phyloP scores from a whole-genome alignment of 2,888 invertebrate species.

The Brenthis daphne region DNA sequence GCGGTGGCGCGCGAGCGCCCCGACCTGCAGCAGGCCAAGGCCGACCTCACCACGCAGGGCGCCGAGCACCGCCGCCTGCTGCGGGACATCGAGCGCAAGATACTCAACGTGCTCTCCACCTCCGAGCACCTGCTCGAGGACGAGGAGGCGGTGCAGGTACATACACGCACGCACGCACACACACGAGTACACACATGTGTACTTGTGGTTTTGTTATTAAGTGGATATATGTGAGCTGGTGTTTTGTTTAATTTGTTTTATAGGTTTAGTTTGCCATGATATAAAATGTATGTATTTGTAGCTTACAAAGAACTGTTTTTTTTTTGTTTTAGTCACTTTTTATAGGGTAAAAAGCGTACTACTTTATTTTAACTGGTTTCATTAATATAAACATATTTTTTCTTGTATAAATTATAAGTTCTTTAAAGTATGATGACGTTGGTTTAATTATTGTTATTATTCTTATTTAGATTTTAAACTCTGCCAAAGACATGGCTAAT shows the following conservation, averaged over 20 bases:
- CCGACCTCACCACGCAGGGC: constrained; percentile 92
- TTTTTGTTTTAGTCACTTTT: no score
- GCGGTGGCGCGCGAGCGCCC: constrained; percentile 96
- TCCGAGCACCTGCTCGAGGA: constrained; percentile 88
- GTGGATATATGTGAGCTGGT: background rate
- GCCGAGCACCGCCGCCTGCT: constrained; percentile 91
- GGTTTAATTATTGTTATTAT: background rate
- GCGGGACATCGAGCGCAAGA: constrained; percentile 95
- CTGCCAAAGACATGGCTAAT: constrained; percentile 93
- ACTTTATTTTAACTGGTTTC: no score
- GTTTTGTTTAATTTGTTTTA: no score
- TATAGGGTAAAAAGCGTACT: no score
- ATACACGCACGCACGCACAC: no score
- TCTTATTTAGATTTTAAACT: constrained; percentile 86
- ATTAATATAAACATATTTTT: no score
- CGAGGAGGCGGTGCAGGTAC: constrained; percentile 91
- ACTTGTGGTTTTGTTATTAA: background rate
- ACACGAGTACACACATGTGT: no score
- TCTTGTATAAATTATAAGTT: no score
- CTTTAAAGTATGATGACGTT: no score
- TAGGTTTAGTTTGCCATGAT: no score
- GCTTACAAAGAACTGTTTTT: no score
- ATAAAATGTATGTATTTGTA: no score
- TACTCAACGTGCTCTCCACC: constrained; percentile 84
- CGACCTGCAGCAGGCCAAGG: constrained; percentile 94